Base-by-base conservation (phyloP, 2,888 invertebrate genomes). In the Nematopogon swammerdamellus region DNA sequence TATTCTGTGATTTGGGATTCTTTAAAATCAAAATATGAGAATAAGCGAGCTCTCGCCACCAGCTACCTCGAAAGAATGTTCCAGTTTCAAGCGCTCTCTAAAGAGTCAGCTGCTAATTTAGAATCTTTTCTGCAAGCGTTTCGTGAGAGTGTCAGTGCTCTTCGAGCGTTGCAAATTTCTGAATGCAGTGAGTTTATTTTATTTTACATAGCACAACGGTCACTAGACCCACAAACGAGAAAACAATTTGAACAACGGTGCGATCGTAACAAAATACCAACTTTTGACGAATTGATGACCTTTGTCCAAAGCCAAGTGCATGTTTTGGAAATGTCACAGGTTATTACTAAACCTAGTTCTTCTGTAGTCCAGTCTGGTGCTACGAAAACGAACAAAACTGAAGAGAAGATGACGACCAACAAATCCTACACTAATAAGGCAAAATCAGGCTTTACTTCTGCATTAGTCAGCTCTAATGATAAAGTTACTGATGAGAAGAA, bases 191-290 rank as follows among this genome's bases (percentile, higher is more conserved):
- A 48, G 18, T 51, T 48, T 36, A 19, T 51, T 8, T 16, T 51
- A 11, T 51, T 48, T 46, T 48, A 51, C 45, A 29, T 51, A 5
- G 46, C 46, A n/a, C 44, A 43, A 11, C 51, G 51, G 8, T 19
- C 11, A 8, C 17, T 51, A 20, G 51, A 51, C 19, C 14, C 18
- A 10, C 45, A 45, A 19, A 48, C 51, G 14, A 46, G 50, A 4
- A 47, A 47, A 30, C 29, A 44, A 16, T 50, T 50, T 45, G 50
- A 50, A 47, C 18, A 36, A 14, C 8, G 11, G n/a, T 14, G 11
- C 4, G n/a, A 36, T 36, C 36, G n/a, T 3, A 3, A 36, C n/a
- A 3, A 36, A 36, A 36, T 36, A 14, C 36, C 36, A 6, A 36
- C 36, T 8, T 36, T 36, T 14, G 36, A 36, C 3, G 11, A 36